phyloP scores from a whole-genome alignment of 2,113 vertebrate species.

The Rhizomys pruinosus region DNA sequence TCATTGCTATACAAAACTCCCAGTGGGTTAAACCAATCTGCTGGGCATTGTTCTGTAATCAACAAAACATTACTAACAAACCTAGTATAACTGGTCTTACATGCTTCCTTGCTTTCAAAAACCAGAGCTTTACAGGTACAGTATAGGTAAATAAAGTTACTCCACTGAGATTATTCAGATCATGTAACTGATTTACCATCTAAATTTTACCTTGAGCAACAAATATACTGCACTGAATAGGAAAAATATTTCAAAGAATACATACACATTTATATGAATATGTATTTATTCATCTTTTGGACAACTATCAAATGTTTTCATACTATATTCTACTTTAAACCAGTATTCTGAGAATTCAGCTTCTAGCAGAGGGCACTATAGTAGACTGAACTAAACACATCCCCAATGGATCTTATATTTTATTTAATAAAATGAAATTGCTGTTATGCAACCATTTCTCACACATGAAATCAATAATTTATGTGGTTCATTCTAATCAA shows the following conservation, averaged over 20 bases:
- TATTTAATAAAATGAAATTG: too few species aligned
- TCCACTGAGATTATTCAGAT: background rate
- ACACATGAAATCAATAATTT: background rate
- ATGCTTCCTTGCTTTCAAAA: background rate
- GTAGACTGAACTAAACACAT: background rate
- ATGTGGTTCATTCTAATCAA: too few species aligned
- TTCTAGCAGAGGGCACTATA: background rate
- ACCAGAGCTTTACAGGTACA: background rate
- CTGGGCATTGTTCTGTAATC: background rate
- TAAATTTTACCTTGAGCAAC: background rate
- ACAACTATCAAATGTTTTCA: background rate
- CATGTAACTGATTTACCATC: background rate
- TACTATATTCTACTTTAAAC: background rate
- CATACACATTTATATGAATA: background rate
- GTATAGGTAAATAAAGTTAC: background rate
- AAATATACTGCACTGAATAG: background rate
- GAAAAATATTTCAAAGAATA: background rate
- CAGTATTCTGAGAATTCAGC: too few species aligned
- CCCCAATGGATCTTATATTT: too few species aligned
- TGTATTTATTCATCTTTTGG: background rate
- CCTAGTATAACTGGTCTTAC: background rate
- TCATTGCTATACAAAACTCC: constrained; percentile 27
- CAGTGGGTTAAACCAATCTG: background rate
- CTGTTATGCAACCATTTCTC: too few species aligned
- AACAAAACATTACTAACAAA: constrained; percentile 10